These are phyloP conservation scores for Drosophila rufa DNA, from an alignment of 1,140 invertebrate genomes.

Conservation along the genomic window DNA sequence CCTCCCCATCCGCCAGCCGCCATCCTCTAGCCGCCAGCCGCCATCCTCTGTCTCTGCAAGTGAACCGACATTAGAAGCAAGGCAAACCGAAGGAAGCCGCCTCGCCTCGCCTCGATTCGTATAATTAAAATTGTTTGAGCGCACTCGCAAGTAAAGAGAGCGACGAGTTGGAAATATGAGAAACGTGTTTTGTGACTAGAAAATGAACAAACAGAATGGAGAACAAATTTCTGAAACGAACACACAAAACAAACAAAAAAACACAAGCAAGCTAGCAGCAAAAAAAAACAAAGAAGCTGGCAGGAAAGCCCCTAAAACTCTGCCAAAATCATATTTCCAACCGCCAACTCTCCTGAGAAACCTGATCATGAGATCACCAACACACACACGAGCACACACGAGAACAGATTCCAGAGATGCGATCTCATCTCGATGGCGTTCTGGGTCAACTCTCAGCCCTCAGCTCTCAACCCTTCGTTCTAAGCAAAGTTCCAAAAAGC, in stretches of 20 bases:
- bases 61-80: conserved; percentile 71
- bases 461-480: conserved; percentile 47
- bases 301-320: conserved; percentile 57
- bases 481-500: conserved; percentile 51
- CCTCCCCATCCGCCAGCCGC: conserved; percentile 7
- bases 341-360: conserved; percentile 62
- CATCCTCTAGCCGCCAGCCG: neutral
- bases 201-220: conserved; percentile 29
- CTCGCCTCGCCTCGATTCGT: conserved; percentile 23
- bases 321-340: conserved; percentile 58
- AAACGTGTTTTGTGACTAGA: conserved; percentile 70
- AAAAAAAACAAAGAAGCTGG: conserved; percentile 38
- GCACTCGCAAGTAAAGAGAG: conserved; percentile 17
- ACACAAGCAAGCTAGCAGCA: conserved; percentile 4
- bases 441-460: conserved; percentile 38
- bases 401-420: conserved; percentile 33
- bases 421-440: conserved; percentile 38
- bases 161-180: conserved; percentile 63
- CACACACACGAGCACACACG: neutral
- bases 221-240: neutral
- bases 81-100: conserved; percentile 27
- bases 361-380: conserved; percentile 58
- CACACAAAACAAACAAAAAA: conserved; percentile 9
- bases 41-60: conserved; percentile 26
- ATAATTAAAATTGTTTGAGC: conserved; percentile 72